These are phyloP conservation scores for Bombus haemorrhoidalis DNA, from an alignment of 1,140 invertebrate species.

Conservation along the genomic window DNA sequence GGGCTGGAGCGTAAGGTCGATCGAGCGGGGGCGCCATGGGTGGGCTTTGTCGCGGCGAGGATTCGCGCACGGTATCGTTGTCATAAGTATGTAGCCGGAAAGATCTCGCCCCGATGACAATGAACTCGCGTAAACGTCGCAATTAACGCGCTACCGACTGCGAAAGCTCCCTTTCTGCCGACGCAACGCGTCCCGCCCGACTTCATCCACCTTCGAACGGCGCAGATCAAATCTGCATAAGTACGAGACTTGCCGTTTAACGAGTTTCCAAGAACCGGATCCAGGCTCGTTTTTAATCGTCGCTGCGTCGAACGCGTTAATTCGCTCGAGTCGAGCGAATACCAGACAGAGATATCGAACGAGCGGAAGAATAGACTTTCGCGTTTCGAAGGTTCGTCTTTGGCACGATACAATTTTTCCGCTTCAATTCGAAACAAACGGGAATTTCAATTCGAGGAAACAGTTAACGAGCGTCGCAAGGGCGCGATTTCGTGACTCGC, in stretches of 20 bases:
- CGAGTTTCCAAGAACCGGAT: neutral
- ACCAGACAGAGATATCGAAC: too few relatives aligned
- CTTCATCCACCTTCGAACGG: neutral
- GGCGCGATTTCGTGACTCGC: slow-evolving; percentile 69
- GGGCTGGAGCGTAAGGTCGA: slow-evolving; percentile 12
- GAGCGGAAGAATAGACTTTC: too few relatives aligned
- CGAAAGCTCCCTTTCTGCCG: neutral
- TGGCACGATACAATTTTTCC: too few relatives aligned
- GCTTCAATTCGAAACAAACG: neutral
- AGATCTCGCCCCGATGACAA: slow-evolving; percentile 25
- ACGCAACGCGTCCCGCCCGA: neutral
- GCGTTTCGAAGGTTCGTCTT: too few relatives aligned
- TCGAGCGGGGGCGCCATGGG: neutral
- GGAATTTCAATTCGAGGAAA: neutral
- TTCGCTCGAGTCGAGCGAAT: neutral
- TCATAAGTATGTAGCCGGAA: slow-evolving; percentile 13
- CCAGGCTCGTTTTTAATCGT: neutral
- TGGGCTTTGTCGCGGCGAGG: slow-evolving; percentile 15
- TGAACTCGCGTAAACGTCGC: slow-evolving; percentile 37
- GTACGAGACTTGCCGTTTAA: slow-evolving; percentile 7
- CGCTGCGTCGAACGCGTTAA: neutral
- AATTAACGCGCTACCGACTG: slow-evolving; percentile 24
- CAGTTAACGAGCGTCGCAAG: neutral
- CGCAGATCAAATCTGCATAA: slow-evolving; percentile 37
- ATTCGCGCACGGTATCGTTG: slow-evolving; percentile 19